These are phyloP conservation scores for Xenentodon cancila DNA, from an alignment of 2,797 vertebrate species.

Conservation along the genomic window DNA sequence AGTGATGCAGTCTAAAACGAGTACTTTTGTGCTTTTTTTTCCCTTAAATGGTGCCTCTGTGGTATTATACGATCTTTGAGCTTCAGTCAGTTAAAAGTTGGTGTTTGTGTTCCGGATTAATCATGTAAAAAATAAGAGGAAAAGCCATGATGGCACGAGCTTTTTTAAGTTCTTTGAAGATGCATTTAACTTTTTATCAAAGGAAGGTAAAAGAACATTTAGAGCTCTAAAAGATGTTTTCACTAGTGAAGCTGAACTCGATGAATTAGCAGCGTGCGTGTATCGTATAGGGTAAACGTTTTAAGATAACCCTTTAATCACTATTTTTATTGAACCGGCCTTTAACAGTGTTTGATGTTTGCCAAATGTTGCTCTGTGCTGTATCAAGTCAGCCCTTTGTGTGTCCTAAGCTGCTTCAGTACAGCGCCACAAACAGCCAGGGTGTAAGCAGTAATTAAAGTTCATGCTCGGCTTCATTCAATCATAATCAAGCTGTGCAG, in stretches of 20 bases:
- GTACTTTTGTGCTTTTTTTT: slow-evolving; percentile 34
- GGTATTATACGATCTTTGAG: slow-evolving; percentile 55
- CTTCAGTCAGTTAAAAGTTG: slow-evolving; percentile 38
- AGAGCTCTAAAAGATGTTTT: slow-evolving; percentile 28
- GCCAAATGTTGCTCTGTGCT: slow-evolving; percentile 62
- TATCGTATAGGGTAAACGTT: slow-evolving; percentile 37
- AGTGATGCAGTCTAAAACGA: slow-evolving; percentile 34
- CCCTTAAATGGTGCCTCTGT: slow-evolving; percentile 39
- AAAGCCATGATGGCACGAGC: slow-evolving; percentile 14
- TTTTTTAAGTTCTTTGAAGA: slow-evolving; percentile 44
- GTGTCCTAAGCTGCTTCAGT: slow-evolving; percentile 72
- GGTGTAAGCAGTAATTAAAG: slow-evolving; percentile 86
- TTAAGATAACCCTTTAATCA: slow-evolving; percentile 53
- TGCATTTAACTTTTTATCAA: slow-evolving; percentile 52
- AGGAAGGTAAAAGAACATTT: slow-evolving; percentile 11
- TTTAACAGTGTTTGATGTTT: slow-evolving; percentile 67
- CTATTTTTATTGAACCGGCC: slow-evolving; percentile 61
- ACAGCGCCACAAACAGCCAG: slow-evolving; percentile 76
- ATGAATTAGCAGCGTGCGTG: slow-evolving; percentile 38
- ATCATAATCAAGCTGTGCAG: slow-evolving; percentile 84
- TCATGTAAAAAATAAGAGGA: slow-evolving; percentile 37
- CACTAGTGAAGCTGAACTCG: slow-evolving; percentile 23
- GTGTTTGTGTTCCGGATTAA: slow-evolving; percentile 43
- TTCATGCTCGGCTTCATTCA: slow-evolving; percentile 84
- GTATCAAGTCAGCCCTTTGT: slow-evolving; percentile 67